A percentile compares a stretch with the other conserved stretches of the same genome.
These are phyloP conservation scores for Coecobrya sp. DNA, from an alignment of 2,888 invertebrate species.

Conservation along the genomic window DNA sequence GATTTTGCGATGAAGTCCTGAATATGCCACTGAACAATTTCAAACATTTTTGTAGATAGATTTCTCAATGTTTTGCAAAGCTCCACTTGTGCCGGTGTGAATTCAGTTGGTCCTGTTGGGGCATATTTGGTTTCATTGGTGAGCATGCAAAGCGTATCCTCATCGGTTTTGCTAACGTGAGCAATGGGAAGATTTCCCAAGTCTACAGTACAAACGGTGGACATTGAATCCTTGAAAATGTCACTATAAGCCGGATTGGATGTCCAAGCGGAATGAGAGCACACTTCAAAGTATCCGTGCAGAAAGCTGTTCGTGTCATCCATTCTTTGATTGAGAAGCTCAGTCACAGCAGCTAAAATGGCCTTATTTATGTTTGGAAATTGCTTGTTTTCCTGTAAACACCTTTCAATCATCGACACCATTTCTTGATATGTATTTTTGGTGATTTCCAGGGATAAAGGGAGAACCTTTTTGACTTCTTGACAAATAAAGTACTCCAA, in stretches of 20 bases:
- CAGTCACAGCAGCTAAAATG: slow-evolving; percentile 3
- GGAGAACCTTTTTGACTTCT: slow-evolving; percentile 30
- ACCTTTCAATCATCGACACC: slow-evolving; percentile 18
- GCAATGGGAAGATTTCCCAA: slow-evolving; percentile 4
- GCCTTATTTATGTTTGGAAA: slow-evolving; percentile 50
- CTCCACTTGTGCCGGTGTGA: background rate
- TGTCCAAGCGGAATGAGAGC: slow-evolving; percentile 11
- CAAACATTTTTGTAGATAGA: too few relatives aligned
- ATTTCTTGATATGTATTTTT: slow-evolving; percentile 22
- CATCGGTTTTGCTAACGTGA: background rate
- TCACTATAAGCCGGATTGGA: background rate
- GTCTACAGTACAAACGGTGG: background rate
- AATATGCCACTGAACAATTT: background rate
- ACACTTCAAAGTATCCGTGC: slow-evolving; percentile 46
- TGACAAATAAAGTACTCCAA: slow-evolving; percentile 12
- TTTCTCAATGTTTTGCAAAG: background rate
- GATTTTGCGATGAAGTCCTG: slow-evolving; percentile 50
- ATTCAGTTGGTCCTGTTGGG: background rate
- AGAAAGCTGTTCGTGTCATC: background rate
- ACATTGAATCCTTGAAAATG: background rate
- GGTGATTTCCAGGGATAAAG: background rate
- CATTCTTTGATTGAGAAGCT: slow-evolving; percentile 14
- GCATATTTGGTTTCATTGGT: background rate
- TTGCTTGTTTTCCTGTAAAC: background rate
- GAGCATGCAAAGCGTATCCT: background rate